phyloP scores from a whole-genome alignment of 2,888 invertebrate genomes.

The Aleiodes leptofemur region DNA sequence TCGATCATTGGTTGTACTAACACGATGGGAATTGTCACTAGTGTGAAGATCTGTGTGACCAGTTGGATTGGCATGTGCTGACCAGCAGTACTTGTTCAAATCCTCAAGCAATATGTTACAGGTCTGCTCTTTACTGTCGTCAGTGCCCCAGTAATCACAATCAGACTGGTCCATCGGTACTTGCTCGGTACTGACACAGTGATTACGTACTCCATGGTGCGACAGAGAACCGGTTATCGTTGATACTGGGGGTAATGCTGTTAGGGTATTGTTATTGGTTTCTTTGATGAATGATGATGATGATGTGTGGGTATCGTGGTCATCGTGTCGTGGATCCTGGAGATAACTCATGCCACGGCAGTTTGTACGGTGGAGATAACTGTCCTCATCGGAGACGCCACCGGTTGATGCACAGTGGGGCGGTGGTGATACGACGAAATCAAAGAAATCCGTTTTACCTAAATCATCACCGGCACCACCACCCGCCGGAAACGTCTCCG shows the following conservation, averaged over 20 bases:
- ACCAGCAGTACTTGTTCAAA: conserved; percentile 90
- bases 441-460: conserved; percentile 92
- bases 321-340: conserved; percentile 59
- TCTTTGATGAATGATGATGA: conserved; percentile 74
- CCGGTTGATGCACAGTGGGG: conserved; percentile 65
- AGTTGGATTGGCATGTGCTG: conserved; percentile 76
- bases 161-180: conserved; percentile 80
- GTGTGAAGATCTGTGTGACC: conserved; percentile 77
- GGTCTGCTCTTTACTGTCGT: conserved; percentile 71
- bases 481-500: conserved; percentile 83
- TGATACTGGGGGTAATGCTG: conserved; percentile 71
- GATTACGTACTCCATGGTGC: conserved; percentile 64
- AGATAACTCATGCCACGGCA: conserved; percentile 67
- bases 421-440: conserved; percentile 87
- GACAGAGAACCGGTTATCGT: conserved; percentile 72
- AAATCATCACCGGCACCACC: conserved; percentile 79
- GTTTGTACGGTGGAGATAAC: conserved; percentile 76
- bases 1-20: conserved; percentile 61
- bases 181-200: conserved; percentile 75
- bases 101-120: conserved; percentile 82
- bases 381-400: conserved; percentile 82
- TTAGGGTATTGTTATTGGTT: conserved; percentile 80
- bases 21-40: conserved; percentile 77
- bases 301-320: conserved; percentile 63
- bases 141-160: conserved; percentile 83